Percentiles rank a stretch among this genome's conserved stretches.
Evolutionary conservation across 2,113 vertebrate species (phyloP).

Genomic region (Alligator sinensis): DNA sequence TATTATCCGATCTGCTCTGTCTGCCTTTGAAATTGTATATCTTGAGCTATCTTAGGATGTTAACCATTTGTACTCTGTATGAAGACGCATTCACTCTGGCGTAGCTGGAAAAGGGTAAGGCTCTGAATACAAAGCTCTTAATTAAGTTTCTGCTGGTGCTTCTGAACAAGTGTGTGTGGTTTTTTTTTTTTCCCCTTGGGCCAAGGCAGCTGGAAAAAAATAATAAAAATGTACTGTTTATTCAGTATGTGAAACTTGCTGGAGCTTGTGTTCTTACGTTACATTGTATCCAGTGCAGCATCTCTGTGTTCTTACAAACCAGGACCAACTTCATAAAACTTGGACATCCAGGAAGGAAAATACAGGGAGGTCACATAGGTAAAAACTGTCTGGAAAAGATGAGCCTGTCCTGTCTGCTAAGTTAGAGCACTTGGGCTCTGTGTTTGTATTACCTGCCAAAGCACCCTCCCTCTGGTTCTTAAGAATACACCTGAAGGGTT

Average conservation of each 20-base stretch:
- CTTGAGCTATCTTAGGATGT: conserved; percentile 73
- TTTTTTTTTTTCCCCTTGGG: neutral
- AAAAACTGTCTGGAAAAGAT: neutral
- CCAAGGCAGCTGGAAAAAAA: neutral
- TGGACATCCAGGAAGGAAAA: neutral
- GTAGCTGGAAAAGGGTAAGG: neutral
- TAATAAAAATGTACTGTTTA: conserved; percentile 33
- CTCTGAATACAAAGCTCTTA: conserved; percentile 49
- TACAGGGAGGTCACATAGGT: neutral
- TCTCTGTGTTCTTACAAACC: neutral
- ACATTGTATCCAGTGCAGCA: neutral
- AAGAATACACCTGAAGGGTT: accelerated
- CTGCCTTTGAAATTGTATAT: conserved; percentile 78
- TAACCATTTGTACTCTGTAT: conserved; percentile 38
- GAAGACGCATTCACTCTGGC: conserved; percentile 35
- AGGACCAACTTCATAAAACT: neutral
- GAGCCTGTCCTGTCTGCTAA: neutral
- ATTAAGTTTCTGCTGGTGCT: conserved; percentile 47
- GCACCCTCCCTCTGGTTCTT: neutral
- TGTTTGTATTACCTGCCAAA: neutral
- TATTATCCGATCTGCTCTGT: conserved; percentile 72
- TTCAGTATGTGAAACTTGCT: neutral
- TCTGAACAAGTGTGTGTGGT: conserved; percentile 8
- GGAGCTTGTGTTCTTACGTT: accelerated
- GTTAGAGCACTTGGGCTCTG: neutral